Evolutionary conservation across 2,797 vertebrate genomes (phyloP).

Genomic region (Cuniculus paca): DNA sequence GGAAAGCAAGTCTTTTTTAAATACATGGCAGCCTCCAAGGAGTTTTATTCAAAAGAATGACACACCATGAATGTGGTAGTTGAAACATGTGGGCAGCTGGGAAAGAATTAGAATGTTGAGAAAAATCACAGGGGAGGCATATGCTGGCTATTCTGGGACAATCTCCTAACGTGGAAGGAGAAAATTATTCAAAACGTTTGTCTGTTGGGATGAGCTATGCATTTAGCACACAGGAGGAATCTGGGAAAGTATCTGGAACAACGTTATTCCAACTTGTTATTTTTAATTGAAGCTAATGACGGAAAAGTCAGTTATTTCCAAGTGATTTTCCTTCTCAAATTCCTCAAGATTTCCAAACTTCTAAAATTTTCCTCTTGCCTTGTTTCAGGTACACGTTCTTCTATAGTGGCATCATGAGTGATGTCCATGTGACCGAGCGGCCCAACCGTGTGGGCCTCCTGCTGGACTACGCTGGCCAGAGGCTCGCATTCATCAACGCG

Average conservation of each 20-base stretch:
- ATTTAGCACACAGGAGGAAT: background rate
- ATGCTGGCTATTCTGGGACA: slow-evolving; percentile 79
- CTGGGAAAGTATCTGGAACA: slow-evolving; percentile 25
- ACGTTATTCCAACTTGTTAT: background rate
- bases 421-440: slow-evolving; percentile 90
- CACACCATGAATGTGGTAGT: slow-evolving; percentile 74
- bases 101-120: slow-evolving; percentile 73
- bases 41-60: slow-evolving; percentile 81
- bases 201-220: slow-evolving; percentile 9
- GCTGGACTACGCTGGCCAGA: slow-evolving; percentile 92
- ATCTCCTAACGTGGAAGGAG: slow-evolving; percentile 52
- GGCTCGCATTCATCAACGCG: slow-evolving; percentile 94
- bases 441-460: slow-evolving; percentile 92
- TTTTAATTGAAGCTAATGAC: slow-evolving; percentile 26
- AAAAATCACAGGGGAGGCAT: slow-evolving; percentile 77
- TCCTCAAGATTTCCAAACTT: slow-evolving; percentile 48
- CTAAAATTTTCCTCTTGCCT: slow-evolving; percentile 72
- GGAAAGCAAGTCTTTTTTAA: slow-evolving; percentile 71
- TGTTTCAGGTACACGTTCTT: slow-evolving; percentile 95
- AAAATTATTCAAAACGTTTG: slow-evolving; percentile 44
- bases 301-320: slow-evolving; percentile 22
- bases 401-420: slow-evolving; percentile 90
- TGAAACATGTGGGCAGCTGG: slow-evolving; percentile 81
- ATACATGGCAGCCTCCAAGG: slow-evolving; percentile 74
- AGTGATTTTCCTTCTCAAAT: slow-evolving; percentile 58